phyloP scores from a whole-genome alignment of 2,797 vertebrate genomes.

The Scomberomorus guttatus region DNA sequence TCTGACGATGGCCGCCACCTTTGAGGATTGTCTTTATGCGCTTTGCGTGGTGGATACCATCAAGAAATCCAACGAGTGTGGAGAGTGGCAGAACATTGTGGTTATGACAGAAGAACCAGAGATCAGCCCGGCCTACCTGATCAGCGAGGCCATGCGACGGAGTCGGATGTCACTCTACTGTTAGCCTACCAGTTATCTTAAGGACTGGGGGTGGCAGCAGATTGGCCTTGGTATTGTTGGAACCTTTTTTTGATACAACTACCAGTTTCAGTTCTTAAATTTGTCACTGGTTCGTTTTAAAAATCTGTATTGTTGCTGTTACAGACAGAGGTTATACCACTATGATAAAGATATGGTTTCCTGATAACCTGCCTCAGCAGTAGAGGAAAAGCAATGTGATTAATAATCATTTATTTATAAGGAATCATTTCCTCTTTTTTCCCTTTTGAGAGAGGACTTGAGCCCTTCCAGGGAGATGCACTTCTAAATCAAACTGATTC shows the following conservation, averaged over 20 bases:
- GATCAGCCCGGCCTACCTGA: constrained; percentile 95
- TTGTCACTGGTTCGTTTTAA: constrained; percentile 29
- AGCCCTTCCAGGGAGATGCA: constrained; percentile 27
- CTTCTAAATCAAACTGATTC: constrained; percentile 40
- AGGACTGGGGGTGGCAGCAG: background rate
- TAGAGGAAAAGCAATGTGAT: constrained; percentile 43
- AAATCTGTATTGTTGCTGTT: constrained; percentile 53
- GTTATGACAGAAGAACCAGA: constrained; percentile 98
- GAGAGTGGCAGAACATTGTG: constrained; percentile 98
- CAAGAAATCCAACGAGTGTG: constrained; percentile 96
- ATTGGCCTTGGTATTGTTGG: constrained; percentile 14
- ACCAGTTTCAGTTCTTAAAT: constrained; percentile 17
- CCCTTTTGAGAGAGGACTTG: constrained; percentile 32
- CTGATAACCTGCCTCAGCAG: constrained; percentile 6
- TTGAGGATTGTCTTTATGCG: constrained; percentile 97
- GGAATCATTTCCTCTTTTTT: constrained; percentile 33
- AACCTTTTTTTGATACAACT: constrained; percentile 28
- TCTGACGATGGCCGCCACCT: constrained; percentile 98
- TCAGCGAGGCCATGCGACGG: constrained; percentile 98
- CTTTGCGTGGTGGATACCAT: constrained; percentile 98
- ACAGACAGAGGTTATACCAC: constrained; percentile 38
- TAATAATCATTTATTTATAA: constrained; percentile 66
- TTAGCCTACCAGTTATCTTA: constrained; percentile 75
- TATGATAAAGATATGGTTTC: constrained; percentile 29
- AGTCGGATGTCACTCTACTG: constrained; percentile 98